Percentiles rank a stretch among this genome's conserved stretches.
Conservation (phyloP, 2,113 vertebrate species). For the Candoia aspera region DNA sequence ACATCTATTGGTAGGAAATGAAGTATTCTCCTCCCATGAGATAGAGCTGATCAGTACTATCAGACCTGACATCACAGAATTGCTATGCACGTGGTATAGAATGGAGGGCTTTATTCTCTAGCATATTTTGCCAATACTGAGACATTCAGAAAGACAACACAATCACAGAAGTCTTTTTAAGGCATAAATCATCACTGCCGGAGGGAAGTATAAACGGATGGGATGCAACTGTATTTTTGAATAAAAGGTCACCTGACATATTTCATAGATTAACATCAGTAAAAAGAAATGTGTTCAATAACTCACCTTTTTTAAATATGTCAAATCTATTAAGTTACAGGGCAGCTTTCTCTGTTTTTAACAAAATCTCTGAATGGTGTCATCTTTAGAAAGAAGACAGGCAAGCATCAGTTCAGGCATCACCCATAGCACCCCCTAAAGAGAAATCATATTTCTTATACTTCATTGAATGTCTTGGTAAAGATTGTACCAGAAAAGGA, state of each 20-base stretch:
- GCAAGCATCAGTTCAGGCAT: not conserved
- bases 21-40: not conserved
- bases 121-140: not conserved
- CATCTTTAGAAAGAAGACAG: not conserved
- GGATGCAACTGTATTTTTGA: not conserved
- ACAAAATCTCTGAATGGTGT: not conserved
- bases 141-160: not conserved
- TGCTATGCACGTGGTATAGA: not conserved
- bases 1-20: not conserved
- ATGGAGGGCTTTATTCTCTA: not conserved
- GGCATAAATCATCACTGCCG: not conserved
- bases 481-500: constrained; percentile 23
- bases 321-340: not conserved
- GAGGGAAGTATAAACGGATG: not conserved
- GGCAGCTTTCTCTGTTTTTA: not conserved
- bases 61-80: not conserved
- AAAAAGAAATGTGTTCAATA: not conserved
- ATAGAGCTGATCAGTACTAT: not conserved
- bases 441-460: not conserved
- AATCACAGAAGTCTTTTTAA: not conserved
- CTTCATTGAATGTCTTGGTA: not conserved
- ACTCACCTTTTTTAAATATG: not conserved
- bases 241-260: not conserved
- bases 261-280: not conserved
- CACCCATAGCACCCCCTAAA: not conserved